These are phyloP conservation scores for Endomychus coccineus DNA, from an alignment of 2,888 invertebrate species.

Conservation along the genomic window DNA sequence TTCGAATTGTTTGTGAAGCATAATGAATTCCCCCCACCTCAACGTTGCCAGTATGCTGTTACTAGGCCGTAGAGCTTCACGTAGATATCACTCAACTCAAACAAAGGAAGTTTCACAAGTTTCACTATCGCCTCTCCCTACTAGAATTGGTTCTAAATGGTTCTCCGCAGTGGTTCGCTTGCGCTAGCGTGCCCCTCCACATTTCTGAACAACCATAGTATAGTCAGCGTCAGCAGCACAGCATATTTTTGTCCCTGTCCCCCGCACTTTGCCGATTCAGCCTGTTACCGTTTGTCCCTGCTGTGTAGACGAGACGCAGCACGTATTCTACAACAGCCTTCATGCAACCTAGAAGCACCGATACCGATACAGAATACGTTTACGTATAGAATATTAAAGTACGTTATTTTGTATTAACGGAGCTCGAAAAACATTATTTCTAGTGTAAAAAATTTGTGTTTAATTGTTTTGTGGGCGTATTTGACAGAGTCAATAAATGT, in stretches of 20 bases:
- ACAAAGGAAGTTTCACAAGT: slow-evolving; percentile 27
- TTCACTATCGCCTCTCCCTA: slow-evolving; percentile 21
- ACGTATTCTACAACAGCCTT: too few relatives aligned
- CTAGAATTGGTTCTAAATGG: slow-evolving; percentile 27
- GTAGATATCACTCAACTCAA: not conserved
- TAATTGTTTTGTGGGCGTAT: too few relatives aligned
- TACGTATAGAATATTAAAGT: too few relatives aligned
- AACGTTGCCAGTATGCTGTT: slow-evolving; percentile 1
- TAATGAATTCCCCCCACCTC: slow-evolving; percentile 20
- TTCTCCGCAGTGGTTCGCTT: slow-evolving; percentile 25
- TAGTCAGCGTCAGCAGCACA: too few relatives aligned
- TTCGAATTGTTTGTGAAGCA: slow-evolving; percentile 24
- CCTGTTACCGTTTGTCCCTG: too few relatives aligned
- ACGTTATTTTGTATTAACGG: too few relatives aligned
- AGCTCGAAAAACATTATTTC: too few relatives aligned
- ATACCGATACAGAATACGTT: too few relatives aligned
- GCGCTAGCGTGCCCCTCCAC: slow-evolving; percentile 26
- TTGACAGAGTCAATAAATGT: too few relatives aligned
- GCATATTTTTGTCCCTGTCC: slow-evolving; percentile 11
- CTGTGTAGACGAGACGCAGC: too few relatives aligned
- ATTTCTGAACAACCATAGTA: slow-evolving; percentile 19
- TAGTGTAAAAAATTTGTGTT: too few relatives aligned
- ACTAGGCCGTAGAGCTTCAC: slow-evolving; percentile 3
- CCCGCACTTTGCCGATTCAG: slow-evolving; percentile 7
- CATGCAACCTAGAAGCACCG: too few relatives aligned